These are phyloP conservation scores for Seladonia tumulorum DNA, from an alignment of 2,888 invertebrate species.

Conservation along the genomic window DNA sequence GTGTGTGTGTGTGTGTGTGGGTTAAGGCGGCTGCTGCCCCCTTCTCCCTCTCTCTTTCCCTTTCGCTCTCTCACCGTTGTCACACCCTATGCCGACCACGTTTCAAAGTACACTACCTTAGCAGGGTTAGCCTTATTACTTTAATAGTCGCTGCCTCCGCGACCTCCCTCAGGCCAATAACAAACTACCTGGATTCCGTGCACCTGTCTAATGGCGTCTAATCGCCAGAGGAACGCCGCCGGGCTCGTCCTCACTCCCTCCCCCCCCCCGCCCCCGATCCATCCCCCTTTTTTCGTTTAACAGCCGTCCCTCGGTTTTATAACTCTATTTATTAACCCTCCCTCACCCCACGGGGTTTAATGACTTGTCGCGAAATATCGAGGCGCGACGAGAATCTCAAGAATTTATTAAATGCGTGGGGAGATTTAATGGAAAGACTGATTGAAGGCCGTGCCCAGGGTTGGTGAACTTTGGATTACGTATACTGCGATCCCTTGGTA, in stretches of 20 bases:
- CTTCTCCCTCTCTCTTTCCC: background rate
- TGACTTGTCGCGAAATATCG: background rate
- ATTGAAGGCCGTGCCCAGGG: background rate
- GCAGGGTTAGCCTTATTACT: slow-evolving; percentile 63
- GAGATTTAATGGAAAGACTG: background rate
- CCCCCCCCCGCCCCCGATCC: background rate
- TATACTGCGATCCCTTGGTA: too few species aligned
- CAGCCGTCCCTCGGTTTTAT: background rate
- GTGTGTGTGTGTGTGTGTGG: background rate
- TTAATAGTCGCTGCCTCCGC: slow-evolving; percentile 68
- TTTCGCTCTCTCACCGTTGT: slow-evolving; percentile 45
- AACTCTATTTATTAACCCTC: background rate
- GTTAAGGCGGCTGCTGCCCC: slow-evolving; percentile 34
- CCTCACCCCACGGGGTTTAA: background rate
- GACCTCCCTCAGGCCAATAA: slow-evolving; percentile 67
- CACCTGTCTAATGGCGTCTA: slow-evolving; percentile 35
- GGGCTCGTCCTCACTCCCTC: background rate
- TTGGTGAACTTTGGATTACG: background rate
- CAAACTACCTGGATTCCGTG: slow-evolving; percentile 62
- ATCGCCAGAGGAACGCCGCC: slow-evolving; percentile 6
- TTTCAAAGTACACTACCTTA: slow-evolving; percentile 51
- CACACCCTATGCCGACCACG: slow-evolving; percentile 69
- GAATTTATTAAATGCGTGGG: background rate
- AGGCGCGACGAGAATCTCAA: background rate
- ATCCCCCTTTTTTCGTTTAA: background rate